Conservation (phyloP, 2,888 invertebrate genomes). For the Acanthosepion esculentum region DNA sequence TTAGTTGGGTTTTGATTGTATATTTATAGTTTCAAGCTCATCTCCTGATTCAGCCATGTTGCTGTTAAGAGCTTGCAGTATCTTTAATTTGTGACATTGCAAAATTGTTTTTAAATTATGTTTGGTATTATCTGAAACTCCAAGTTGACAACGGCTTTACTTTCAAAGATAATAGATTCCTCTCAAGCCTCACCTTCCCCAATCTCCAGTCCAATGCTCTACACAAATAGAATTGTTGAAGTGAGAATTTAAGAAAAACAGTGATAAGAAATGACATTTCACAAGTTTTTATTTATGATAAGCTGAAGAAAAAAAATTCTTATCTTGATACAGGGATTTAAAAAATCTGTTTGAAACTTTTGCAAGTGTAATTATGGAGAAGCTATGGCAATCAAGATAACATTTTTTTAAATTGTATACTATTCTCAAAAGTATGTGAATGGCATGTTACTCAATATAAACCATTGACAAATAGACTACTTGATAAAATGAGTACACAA, state of each 20-base stretch:
- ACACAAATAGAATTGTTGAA: background rate
- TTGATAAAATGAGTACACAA: no score
- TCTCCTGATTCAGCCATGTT: no score
- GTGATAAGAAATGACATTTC: background rate
- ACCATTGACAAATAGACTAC: no score
- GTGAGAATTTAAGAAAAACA: background rate
- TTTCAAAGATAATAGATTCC: background rate
- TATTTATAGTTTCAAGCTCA: no score
- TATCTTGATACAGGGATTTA: background rate
- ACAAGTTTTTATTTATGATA: background rate
- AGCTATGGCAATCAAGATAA: background rate
- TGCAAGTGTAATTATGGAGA: background rate
- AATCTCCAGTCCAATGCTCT: background rate
- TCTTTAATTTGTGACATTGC: no score
- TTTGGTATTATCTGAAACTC: no score
- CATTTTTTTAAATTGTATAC: background rate
- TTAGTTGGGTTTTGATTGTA: no score
- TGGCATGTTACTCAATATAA: no score
- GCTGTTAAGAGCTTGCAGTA: no score
- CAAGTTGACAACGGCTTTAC: background rate
- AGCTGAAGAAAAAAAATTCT: background rate
- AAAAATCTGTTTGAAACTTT: background rate
- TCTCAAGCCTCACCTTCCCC: background rate
- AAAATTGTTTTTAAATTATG: no score
- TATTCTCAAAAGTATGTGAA: no score